Evolutionary conservation across 2,113 vertebrate genomes (phyloP), one percentile per base, ranked within the genome.

Genomic region (Potamarius usumacintae): DNA sequence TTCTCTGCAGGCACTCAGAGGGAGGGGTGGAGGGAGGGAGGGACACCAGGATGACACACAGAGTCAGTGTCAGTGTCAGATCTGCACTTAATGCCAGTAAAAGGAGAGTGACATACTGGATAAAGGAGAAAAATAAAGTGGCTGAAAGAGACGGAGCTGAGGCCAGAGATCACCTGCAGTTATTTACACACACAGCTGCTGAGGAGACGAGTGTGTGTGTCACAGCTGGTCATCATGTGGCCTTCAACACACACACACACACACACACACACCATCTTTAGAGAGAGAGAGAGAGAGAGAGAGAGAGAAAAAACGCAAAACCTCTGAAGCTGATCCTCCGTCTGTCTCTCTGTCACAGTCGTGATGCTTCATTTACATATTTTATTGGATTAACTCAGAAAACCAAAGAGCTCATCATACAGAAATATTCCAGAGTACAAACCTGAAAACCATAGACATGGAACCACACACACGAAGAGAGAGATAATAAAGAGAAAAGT

Each of bases 1-100:
- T 86, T 87, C 86, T 91, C 91, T 91, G 86, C 90, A 91, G 90
- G 90, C 90, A 89, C 88, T 91, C 89, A 62, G 76, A 48, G 76
- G 65, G 71, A 63, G 85, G 72, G 76, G 58, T 57, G 76, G 81
- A 81, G 65, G 12, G 85, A 71, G 84, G 74, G 65, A 87, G 86
- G 48, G 63, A 52, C 63, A 72, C 65, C 42, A 87, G 84, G 91
- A 92, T 94, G 93, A 95, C 94, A 95, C 89, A 93, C 92, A 92
- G 92, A 93, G 89, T 94, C 92, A 94, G 91, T 94, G 94, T 94
- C 94, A 94, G 92, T 94, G 94, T 94, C 94, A 94, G 92, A 92
- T 91, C 92, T 94, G 92, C 93, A 94, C 93, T 93, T 94, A 95
- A 94, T 94, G 94, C 93, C 91, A 92, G 90, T 60, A 94, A 93